These are phyloP conservation scores for Alosa sapidissima DNA, from an alignment of 2,797 vertebrate genomes.

Conservation along the genomic window DNA sequence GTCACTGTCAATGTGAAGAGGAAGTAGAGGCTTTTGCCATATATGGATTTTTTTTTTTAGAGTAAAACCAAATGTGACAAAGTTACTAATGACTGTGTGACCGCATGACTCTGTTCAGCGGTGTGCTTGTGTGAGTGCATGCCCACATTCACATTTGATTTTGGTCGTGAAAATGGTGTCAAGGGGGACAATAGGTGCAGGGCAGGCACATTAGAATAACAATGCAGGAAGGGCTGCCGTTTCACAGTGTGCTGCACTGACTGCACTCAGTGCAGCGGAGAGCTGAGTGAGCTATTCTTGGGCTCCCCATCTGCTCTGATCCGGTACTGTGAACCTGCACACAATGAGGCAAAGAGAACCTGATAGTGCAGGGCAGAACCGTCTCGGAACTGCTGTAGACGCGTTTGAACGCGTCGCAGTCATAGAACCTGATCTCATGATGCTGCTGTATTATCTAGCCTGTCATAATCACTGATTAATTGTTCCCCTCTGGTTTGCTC, in stretches of 20 bases:
- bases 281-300: constrained; percentile 66
- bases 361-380: not conserved
- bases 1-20: not conserved
- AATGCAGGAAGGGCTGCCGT: constrained; percentile 19
- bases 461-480: not conserved
- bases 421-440: not conserved
- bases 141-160: not conserved
- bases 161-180: constrained; percentile 4
- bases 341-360: not conserved
- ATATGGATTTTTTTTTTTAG: not conserved
- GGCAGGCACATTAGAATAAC: constrained; percentile 31
- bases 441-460: too few relatives aligned
- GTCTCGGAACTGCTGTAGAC: not conserved
- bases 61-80: not conserved
- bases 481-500: not conserved
- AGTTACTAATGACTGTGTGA: not conserved
- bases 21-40: not conserved
- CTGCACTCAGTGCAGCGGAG: constrained; percentile 58
- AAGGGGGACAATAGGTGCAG: constrained; percentile 20
- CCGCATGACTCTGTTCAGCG: not conserved
- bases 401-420: not conserved
- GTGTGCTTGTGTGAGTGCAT: constrained; percentile 14
- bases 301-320: constrained; percentile 38
- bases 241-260: constrained; percentile 37
- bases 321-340: not conserved